Evolutionary conservation across 2,113 vertebrate genomes (phyloP).

Genomic region (Corythornis madagascariensis): DNA sequence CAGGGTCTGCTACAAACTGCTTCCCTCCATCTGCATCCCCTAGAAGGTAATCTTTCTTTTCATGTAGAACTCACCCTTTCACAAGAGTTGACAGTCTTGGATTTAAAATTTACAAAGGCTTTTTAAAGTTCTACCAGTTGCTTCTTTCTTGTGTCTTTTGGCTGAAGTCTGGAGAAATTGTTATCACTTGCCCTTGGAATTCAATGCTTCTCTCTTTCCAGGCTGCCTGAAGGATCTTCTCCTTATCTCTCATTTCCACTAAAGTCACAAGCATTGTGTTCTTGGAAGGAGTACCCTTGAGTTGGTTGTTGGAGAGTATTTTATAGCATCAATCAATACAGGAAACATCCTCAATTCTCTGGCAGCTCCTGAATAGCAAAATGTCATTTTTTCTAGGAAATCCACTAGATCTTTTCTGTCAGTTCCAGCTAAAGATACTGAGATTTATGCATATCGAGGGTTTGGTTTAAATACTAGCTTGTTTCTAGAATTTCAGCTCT

Average conservation of each 20-base stretch:
- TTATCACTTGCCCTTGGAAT: conserved; percentile 72
- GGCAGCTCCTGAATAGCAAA: conserved; percentile 15
- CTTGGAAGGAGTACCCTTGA: conserved; percentile 65
- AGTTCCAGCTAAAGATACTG: background rate
- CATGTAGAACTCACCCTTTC: conserved; percentile 14
- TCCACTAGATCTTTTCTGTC: conserved; percentile 38
- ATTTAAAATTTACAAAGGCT: conserved; percentile 59
- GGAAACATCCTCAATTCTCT: conserved; percentile 31
- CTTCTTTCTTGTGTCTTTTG: conserved; percentile 54
- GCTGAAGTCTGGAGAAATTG: conserved; percentile 69
- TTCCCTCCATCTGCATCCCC: background rate
- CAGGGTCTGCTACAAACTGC: background rate
- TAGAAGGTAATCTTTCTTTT: conserved; percentile 36
- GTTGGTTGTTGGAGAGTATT: conserved; percentile 63
- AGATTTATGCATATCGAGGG: background rate
- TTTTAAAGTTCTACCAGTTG: conserved; percentile 60
- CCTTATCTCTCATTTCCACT: conserved; percentile 71
- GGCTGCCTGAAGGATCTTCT: conserved; percentile 69
- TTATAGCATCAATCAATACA: conserved; percentile 50
- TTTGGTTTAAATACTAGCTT: background rate
- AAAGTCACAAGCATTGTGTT: conserved; percentile 67
- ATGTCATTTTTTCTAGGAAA: conserved; percentile 45
- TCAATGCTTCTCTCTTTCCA: conserved; percentile 60
- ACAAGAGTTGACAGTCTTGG: conserved; percentile 22
- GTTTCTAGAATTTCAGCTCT: background rate